Base-by-base conservation (phyloP, 2,113 vertebrate genomes). In the Abramis brama region DNA sequence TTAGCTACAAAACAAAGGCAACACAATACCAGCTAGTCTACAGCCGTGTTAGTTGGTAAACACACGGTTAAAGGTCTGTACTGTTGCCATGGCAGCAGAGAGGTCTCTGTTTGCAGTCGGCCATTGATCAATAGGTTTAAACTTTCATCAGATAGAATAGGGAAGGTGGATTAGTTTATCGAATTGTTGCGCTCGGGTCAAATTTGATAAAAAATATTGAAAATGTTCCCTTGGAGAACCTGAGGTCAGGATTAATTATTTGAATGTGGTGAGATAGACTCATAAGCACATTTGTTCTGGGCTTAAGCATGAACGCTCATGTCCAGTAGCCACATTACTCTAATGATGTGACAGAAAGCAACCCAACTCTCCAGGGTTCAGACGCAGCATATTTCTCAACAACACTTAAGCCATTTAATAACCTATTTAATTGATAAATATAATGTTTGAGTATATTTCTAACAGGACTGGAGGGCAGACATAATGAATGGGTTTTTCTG, bases 371-470 rank as follows among this genome's bases (percentile, higher is more conserved):
- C 62, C 73, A 39, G 36, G 75, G 79, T 85, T 84, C 64, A 84
- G 91, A 89, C 76, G 60, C 84, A 50, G 83, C 82, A 85, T 13
- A 85, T 70, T 71, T 89, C 78, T 86, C 78, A 36, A 92, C 91
- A 92, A 92, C 91, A 92, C 87, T 87, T 78, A 84, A 87, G 89
- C 75, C 74, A 91, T 92, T 93, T 92, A 91, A 91, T 95, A 95
- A 95, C 93, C 94, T 93, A 94, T 95, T 94, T 95, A 94, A 94
- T 90, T 93, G 94, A 94, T 92, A 94, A 93, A 93, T 92, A 91
- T 93, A 94, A 93, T 92, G 92, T 86, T 91, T 89, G 89, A 93
- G 91, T 92, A 81, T 94, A 94, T 95, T 93, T 94, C 92, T 93
- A 92, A 94, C 93, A 95, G 87, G 92, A 94, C 95, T 94, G 93